A percentile compares a stretch with the other conserved stretches of the same genome.
These are phyloP conservation scores for Boloria selene DNA, from an alignment of 2,888 invertebrate genomes.

Conservation along the genomic window DNA sequence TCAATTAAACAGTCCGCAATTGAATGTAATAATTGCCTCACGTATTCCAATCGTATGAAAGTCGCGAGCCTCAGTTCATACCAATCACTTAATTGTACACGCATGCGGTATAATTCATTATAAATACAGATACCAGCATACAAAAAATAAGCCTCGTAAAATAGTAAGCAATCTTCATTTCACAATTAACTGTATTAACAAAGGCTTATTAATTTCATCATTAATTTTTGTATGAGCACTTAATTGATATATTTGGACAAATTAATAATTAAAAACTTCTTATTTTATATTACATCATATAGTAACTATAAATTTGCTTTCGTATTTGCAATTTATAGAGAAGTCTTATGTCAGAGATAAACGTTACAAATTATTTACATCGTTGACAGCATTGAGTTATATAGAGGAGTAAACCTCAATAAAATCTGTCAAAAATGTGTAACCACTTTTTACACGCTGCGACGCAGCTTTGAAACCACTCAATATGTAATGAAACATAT, in stretches of 20 bases:
- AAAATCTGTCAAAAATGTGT: too few relatives aligned
- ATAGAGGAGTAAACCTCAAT: too few relatives aligned
- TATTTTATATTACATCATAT: too few relatives aligned
- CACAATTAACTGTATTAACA: not conserved
- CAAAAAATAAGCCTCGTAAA: slow-evolving; percentile 14
- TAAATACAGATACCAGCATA: slow-evolving; percentile 31
- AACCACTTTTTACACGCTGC: too few relatives aligned
- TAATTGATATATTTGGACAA: not conserved
- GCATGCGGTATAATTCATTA: slow-evolving; percentile 40
- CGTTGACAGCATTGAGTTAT: too few relatives aligned
- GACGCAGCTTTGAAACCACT: too few relatives aligned
- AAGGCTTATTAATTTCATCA: too few relatives aligned
- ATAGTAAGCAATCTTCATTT: slow-evolving; percentile 1
- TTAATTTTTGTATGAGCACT: too few relatives aligned
- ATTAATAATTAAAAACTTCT: not conserved
- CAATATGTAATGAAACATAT: too few relatives aligned
- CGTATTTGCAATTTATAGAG: too few relatives aligned
- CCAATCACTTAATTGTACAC: slow-evolving; percentile 43
- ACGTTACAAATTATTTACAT: slow-evolving; percentile 61
- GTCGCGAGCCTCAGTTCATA: slow-evolving; percentile 41
- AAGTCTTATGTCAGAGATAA: slow-evolving; percentile 39
- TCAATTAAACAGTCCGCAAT: slow-evolving; percentile 34
- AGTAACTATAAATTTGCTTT: too few relatives aligned
- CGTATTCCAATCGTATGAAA: slow-evolving; percentile 43
- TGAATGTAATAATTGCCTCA: slow-evolving; percentile 43